Percentiles rank a stretch among this genome's conserved stretches.
Evolutionary conservation across 1,140 invertebrate genomes (phyloP).

Genomic region (Drosophila sulfurigaster): DNA sequence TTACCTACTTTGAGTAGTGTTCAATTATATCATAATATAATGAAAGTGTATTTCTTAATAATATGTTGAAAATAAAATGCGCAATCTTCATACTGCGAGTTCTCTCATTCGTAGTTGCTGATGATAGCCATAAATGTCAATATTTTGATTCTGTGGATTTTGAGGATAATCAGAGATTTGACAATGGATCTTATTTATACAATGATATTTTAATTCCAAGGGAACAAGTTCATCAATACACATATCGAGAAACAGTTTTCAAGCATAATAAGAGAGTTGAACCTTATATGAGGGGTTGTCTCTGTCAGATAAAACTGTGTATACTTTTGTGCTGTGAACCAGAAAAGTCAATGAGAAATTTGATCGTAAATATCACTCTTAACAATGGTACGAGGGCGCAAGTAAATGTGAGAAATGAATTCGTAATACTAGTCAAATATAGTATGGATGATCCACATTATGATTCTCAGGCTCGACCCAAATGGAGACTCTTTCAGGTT

Average conservation of each 20-base stretch:
- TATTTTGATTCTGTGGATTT: constrained; percentile 13
- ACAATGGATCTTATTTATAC: constrained; percentile 17
- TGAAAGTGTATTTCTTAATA: too few species aligned
- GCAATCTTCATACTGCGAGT: too few species aligned
- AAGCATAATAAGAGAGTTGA: not conserved
- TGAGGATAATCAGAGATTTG: not conserved
- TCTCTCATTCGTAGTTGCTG: too few species aligned
- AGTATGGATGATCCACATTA: not conserved
- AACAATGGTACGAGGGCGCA: not conserved
- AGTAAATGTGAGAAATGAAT: not conserved
- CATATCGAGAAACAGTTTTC: not conserved
- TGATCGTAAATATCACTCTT: not conserved
- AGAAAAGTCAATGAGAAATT: not conserved
- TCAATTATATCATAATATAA: too few species aligned
- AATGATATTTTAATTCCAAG: constrained; percentile 3
- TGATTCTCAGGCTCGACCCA: not conserved
- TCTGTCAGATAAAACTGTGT: not conserved
- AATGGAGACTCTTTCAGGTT: not conserved
- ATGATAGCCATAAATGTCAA: not conserved
- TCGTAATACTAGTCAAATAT: not conserved
- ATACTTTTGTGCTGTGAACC: constrained; percentile 1
- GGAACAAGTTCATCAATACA: not conserved
- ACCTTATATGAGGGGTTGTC: not conserved
- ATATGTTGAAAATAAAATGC: too few species aligned
- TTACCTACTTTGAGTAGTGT: too few species aligned